Base-by-base conservation (phyloP, 2,888 invertebrate genomes). In the Camptogramma bilineatum region DNA sequence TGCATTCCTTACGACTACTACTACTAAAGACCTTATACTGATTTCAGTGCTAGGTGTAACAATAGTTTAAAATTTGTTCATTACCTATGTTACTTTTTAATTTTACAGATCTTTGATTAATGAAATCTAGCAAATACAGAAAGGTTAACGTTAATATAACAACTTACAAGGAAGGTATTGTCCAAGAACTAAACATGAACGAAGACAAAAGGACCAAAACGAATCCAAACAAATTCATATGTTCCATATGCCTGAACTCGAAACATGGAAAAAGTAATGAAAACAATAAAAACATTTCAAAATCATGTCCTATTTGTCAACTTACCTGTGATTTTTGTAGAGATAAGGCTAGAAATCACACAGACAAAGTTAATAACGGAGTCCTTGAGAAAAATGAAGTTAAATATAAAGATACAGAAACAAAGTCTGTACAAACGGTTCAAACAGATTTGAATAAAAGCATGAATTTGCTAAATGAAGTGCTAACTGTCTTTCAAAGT, bases 391-490 rank as follows among this genome's bases (percentile, higher is more conserved):
- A 24, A 18, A 16, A 48, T 42, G 21, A 64, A 13, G 28, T n/a
- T n/a, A n/a, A 8, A 17, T 13, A 39, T 47, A 44, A 48, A 10
- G 48, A 56, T 13, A 66, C 57, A 21, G 28, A 59, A 47, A 50
- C 54, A 1, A 16, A 34, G 57, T 31, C 74, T 0, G 79, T 85
- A 1, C 90, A 90, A 68, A 89, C 88, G 0, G 80, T 82, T 0
- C 73, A 81, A 48, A 73, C 82, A 1, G 83, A 87, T 62, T 28
- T 59, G 2, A 67, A 59, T 13, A 67, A 87, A 72, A 86, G 84
- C 1, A 42, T 90, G 0, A 82, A 77, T 42, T 73, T 92, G n/a
- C 70, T 92, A 0, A 88, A 89, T 53, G 91, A 91, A 82, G 90
- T 92, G 0, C 68, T 92, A 1, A 87, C 83, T 4, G 89, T 85